Percentiles rank a stretch among this genome's conserved stretches.
Evolutionary conservation across 2,888 invertebrate genomes (phyloP).

Genomic region (Plebejus melissa): DNA sequence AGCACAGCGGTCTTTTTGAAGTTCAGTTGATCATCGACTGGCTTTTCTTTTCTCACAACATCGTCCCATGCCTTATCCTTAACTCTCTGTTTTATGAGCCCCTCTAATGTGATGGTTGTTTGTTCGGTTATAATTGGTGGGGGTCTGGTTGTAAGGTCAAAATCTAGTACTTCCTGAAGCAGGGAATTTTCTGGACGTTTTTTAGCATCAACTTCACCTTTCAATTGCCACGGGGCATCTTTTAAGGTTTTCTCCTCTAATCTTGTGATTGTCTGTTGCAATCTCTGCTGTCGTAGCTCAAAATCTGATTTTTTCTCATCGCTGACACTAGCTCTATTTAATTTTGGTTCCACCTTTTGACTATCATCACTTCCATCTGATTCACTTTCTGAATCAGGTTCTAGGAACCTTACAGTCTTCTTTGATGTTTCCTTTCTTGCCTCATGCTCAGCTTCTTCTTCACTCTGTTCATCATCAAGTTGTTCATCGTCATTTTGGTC

Average conservation of each 20-base stretch:
- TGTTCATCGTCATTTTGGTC: slow-evolving; percentile 38
- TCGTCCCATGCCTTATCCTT: slow-evolving; percentile 97
- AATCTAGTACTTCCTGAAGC: slow-evolving; percentile 94
- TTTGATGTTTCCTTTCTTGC: slow-evolving; percentile 40
- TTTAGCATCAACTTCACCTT: slow-evolving; percentile 90
- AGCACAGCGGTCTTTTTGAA: slow-evolving; percentile 93
- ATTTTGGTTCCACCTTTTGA: slow-evolving; percentile 37
- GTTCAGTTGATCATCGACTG: slow-evolving; percentile 87
- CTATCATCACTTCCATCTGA: slow-evolving; percentile 46
- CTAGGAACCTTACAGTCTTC: slow-evolving; percentile 56
- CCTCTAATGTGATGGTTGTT: slow-evolving; percentile 91
- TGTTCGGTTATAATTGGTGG: slow-evolving; percentile 96
- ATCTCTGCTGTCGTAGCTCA: slow-evolving; percentile 85
- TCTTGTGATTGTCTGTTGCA: slow-evolving; percentile 83
- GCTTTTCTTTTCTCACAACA: slow-evolving; percentile 91
- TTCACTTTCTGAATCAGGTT: slow-evolving; percentile 45
- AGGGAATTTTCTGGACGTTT: slow-evolving; percentile 94
- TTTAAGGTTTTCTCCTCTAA: slow-evolving; percentile 86
- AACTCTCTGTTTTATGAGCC: slow-evolving; percentile 93
- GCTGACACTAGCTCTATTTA: slow-evolving; percentile 36
- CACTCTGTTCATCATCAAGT: slow-evolving; percentile 41
- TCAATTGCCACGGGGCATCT: slow-evolving; percentile 96
- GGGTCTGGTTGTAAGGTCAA: slow-evolving; percentile 89
- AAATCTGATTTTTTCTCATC: slow-evolving; percentile 81
- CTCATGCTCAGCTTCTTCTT: slow-evolving; percentile 44